Percentiles rank a stretch among this genome's conserved stretches.
Evolutionary conservation across 2,113 vertebrate species (phyloP).

Genomic region (Paratilapia polleni): DNA sequence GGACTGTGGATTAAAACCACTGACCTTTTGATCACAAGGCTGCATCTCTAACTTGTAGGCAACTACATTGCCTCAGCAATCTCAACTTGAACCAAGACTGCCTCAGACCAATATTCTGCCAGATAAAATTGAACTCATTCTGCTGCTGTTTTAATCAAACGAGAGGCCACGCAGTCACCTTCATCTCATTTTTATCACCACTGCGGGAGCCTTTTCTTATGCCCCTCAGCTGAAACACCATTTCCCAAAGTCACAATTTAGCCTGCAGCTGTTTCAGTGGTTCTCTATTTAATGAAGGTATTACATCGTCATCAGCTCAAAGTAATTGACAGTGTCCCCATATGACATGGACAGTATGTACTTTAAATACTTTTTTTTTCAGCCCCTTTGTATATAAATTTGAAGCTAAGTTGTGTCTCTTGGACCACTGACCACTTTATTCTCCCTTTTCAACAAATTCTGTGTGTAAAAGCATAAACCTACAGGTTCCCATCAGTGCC

Average conservation of each 20-base stretch:
- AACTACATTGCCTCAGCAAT: slow-evolving; percentile 14
- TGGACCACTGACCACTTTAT: slow-evolving; percentile 10
- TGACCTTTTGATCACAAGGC: slow-evolving; percentile 38
- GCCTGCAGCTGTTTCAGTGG: slow-evolving; percentile 44
- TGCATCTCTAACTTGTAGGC: slow-evolving; percentile 11
- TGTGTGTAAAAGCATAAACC: slow-evolving; percentile 32
- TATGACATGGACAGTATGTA: slow-evolving; percentile 25
- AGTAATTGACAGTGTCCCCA: slow-evolving; percentile 46
- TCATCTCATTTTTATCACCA: slow-evolving; percentile 35
- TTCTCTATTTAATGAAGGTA: slow-evolving; percentile 57
- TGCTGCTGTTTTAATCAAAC: slow-evolving; percentile 57
- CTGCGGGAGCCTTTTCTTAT: slow-evolving; percentile 19
- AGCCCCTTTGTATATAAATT: slow-evolving; percentile 29
- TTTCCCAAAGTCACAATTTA: slow-evolving; percentile 41
- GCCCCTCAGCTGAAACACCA: slow-evolving; percentile 34
- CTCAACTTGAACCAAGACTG: background rate
- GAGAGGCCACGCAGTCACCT: slow-evolving; percentile 29
- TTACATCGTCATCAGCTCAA: slow-evolving; percentile 50
- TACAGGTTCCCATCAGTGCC: slow-evolving; percentile 28
- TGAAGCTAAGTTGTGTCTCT: background rate
- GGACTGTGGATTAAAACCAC: slow-evolving; percentile 39
- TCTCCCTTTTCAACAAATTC: slow-evolving; percentile 1
- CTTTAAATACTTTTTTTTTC: slow-evolving; percentile 26
- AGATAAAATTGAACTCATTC: slow-evolving; percentile 28
- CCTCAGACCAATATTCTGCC: slow-evolving; percentile 12